Evolutionary conservation across 2,797 vertebrate genomes (phyloP).

Genomic region (Aldrovandia affinis): DNA sequence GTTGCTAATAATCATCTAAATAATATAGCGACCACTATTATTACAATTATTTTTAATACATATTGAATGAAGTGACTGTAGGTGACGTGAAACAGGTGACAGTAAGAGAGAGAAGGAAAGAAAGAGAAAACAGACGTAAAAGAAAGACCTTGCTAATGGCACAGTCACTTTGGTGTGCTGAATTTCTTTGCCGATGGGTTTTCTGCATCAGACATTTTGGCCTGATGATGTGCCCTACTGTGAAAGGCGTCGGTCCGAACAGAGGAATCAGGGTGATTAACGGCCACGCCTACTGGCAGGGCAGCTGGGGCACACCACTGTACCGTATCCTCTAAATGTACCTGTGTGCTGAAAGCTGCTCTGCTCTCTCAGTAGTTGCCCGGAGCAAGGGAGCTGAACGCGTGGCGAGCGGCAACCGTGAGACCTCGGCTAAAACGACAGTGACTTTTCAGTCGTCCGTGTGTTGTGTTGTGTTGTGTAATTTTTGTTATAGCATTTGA

Average conservation of each 20-base stretch:
- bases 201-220: background rate
- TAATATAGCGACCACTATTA: background rate
- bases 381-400: too few relatives aligned
- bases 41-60: background rate
- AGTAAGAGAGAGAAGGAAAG: background rate
- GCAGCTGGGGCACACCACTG: too few relatives aligned
- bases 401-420: too few relatives aligned
- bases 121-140: background rate
- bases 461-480: too few relatives aligned
- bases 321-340: too few relatives aligned
- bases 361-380: too few relatives aligned
- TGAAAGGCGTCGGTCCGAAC: background rate
- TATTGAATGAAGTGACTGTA: background rate
- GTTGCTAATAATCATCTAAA: background rate
- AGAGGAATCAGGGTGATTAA: too few relatives aligned
- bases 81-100: conserved; percentile 2
- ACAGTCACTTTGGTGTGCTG: background rate
- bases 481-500: too few relatives aligned
- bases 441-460: too few relatives aligned
- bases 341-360: too few relatives aligned
- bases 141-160: background rate
- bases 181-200: background rate
- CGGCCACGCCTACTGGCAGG: too few relatives aligned
- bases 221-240: background rate
- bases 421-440: too few relatives aligned